Conservation (phyloP, 2,888 invertebrate species). For the Rhagium mordax region DNA sequence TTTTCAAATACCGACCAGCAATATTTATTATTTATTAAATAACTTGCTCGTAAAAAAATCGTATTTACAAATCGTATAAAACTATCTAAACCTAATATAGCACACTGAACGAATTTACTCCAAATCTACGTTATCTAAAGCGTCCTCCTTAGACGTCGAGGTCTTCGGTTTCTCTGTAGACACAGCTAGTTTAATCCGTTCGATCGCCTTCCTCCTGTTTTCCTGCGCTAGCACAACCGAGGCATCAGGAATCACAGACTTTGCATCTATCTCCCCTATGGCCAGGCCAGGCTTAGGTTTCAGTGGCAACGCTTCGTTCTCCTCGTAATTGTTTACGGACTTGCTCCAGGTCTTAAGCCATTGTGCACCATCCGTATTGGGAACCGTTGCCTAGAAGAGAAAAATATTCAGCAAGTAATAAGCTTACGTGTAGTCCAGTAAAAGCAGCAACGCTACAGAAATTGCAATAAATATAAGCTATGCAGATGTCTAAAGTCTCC, state of each 20-base stretch:
- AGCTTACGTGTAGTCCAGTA: too few relatives aligned
- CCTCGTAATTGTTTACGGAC: slow-evolving; percentile 66
- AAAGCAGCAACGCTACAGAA: too few relatives aligned
- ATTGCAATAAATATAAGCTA: too few relatives aligned
- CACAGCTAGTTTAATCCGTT: slow-evolving; percentile 20
- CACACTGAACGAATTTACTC: slow-evolving; percentile 42
- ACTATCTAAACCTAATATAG: slow-evolving; percentile 17
- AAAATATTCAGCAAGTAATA: neutral
- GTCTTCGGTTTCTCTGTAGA: slow-evolving; percentile 42
- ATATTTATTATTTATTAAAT: neutral
- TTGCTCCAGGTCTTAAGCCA: slow-evolving; percentile 78
- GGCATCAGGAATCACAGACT: slow-evolving; percentile 59
- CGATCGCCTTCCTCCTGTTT: neutral
- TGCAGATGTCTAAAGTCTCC: too few relatives aligned
- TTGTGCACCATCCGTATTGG: slow-evolving; percentile 71
- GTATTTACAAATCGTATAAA: slow-evolving; percentile 30
- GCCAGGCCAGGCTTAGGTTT: slow-evolving; percentile 61
- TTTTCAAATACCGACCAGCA: too few relatives aligned
- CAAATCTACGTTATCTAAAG: slow-evolving; percentile 58
- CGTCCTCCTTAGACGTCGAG: slow-evolving; percentile 54
- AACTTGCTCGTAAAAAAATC: too few relatives aligned
- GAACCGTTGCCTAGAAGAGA: slow-evolving; percentile 59
- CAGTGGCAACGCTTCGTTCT: slow-evolving; percentile 33
- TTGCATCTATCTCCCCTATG: slow-evolving; percentile 69
- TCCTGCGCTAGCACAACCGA: neutral